Conservation (phyloP, 2,797 vertebrate species). For the Oreochromis mossambicus region DNA sequence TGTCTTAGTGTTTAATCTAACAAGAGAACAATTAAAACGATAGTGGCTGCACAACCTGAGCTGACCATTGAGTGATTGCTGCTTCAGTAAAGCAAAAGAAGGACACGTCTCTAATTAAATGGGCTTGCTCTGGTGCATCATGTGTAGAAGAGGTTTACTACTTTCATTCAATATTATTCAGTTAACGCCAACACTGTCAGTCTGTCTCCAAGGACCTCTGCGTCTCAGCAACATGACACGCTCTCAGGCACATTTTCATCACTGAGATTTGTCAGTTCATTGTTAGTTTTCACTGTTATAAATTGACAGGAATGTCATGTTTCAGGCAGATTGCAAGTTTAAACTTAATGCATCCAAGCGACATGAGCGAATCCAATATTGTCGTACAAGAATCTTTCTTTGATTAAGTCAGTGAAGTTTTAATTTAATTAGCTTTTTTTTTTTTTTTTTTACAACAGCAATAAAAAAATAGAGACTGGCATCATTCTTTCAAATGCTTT, state of each 20-base stretch:
- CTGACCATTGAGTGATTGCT: not conserved
- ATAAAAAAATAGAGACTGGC: not conserved
- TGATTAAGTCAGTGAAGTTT: not conserved
- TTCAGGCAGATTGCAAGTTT: not conserved
- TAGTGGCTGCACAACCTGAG: not conserved
- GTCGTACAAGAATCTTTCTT: not conserved
- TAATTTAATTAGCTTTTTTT: not conserved
- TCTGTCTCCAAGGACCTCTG: not conserved
- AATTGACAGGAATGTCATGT: not conserved
- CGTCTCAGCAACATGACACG: not conserved
- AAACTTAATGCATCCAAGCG: not conserved
- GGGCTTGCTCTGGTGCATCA: not conserved
- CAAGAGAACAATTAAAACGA: not conserved
- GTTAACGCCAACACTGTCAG: not conserved
- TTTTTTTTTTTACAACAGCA: not conserved
- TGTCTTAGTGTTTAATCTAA: slow-evolving; percentile 3
- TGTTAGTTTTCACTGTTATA: not conserved
- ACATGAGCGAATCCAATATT: not conserved
- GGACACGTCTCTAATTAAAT: slow-evolving; percentile 7
- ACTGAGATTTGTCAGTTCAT: not conserved
- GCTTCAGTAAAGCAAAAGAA: not conserved
- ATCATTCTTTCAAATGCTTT: not conserved
- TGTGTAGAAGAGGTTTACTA: not conserved
- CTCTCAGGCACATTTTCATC: not conserved
- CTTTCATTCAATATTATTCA: slow-evolving; percentile 11